These are phyloP conservation scores for Phrynocephalus forsythii DNA, from an alignment of 2,797 vertebrate genomes.

Conservation along the genomic window DNA sequence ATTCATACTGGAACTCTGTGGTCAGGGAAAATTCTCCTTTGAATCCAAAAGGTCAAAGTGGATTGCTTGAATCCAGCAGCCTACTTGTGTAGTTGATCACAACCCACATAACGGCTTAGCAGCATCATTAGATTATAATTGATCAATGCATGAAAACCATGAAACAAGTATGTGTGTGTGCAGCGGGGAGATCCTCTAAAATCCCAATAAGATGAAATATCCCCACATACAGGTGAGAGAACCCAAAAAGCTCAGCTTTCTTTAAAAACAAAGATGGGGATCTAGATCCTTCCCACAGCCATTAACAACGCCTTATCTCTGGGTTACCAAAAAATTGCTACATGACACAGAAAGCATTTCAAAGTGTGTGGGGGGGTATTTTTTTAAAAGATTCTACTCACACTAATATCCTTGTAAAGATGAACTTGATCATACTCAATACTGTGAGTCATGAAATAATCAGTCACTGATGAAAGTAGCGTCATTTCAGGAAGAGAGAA, in stretches of 20 bases:
- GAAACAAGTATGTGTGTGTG: not conserved
- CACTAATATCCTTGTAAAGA: conserved; percentile 84
- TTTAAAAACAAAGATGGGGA: not conserved
- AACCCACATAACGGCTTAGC: not conserved
- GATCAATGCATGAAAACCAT: not conserved
- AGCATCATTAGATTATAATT: not conserved
- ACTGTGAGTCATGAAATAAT: conserved; percentile 80
- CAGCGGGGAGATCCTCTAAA: not conserved
- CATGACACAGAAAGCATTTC: not conserved
- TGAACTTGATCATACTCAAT: conserved; percentile 86
- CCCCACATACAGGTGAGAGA: not conserved
- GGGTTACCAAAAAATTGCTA: not conserved
- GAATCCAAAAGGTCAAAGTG: too few species aligned
- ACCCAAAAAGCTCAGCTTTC: not conserved
- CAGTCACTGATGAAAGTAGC: conserved; percentile 82
- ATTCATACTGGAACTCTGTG: not conserved
- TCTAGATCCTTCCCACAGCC: not conserved
- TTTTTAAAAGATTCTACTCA: conserved; percentile 62
- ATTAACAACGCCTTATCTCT: not conserved
- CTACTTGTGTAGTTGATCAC: not conserved
- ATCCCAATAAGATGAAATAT: not conserved
- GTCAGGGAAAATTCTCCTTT: not conserved
- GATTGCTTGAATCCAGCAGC: not conserved
- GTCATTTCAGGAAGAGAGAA: conserved; percentile 87
- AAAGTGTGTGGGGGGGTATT: not conserved